Evolutionary conservation across 2,888 invertebrate genomes (phyloP), one percentile per base, ranked within the genome.

Genomic region (Luperina testacea): DNA sequence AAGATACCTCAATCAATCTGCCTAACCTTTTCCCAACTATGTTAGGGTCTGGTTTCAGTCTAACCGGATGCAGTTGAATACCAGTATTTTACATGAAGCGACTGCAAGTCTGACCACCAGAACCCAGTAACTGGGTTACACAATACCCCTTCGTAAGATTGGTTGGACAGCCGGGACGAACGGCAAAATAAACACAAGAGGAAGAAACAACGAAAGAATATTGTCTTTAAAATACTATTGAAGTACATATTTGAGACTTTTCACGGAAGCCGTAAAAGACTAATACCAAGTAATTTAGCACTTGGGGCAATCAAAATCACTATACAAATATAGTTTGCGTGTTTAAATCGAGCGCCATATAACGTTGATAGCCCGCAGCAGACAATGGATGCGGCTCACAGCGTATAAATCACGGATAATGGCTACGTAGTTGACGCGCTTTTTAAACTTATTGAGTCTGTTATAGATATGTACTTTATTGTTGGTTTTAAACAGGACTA

Each of bases 401-500:
- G 89, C 89, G 88, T 89, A 94, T 95, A 95, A 94, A 95, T 95
- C 94, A 94, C 88, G 81, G 75, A 81, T 94, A 94, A 94, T 93
- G 92, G 93, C 90, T 81, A 87, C 90, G 89, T 88, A 91, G 93
- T 91, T 93, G 93, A 93, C 92, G 92, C 91, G 92, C 88, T 93
- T 92, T 93, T 92, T 90, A 84, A 93, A 94, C 90, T 92, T 94
- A 94, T 94, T 91, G 93, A 92, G 92, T 92, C 89, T 88, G 91
- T 89, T 90, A 90, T 82, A 80, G 90, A 90, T 91, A 91, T 88
- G 27, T 48, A 89, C 85, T 91, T 89, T 92, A 65, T 77, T 82
- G 70, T 85, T 65, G 17, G 65, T 77, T 71, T 77, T 82, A 45
- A 73, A 70, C 24, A 51, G 67, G 45, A 75, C 57, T 32, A 17